Conservation (phyloP, 2,797 vertebrate species). For the Melanotaenia maccullochi region DNA sequence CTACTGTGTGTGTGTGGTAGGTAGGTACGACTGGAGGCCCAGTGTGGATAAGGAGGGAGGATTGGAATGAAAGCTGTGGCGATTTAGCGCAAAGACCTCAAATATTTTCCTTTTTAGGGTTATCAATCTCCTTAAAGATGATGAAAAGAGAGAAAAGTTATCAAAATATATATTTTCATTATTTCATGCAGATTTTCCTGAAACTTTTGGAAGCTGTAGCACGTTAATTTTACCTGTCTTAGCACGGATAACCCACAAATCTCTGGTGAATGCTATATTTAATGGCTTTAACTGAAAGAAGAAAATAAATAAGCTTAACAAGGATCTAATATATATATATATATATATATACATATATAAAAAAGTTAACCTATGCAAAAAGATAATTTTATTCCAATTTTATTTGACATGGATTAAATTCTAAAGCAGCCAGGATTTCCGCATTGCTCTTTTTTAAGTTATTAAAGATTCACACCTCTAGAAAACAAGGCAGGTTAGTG, state of each 20-base stretch:
- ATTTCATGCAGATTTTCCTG: not conserved
- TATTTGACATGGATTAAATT: not conserved
- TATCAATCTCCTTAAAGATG: not conserved
- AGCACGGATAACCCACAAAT: not conserved
- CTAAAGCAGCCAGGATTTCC: not conserved
- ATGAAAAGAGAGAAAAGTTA: not conserved
- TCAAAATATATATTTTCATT: not conserved
- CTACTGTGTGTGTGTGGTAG: conserved; percentile 64
- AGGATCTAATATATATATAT: not conserved
- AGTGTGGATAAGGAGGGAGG: conserved; percentile 15
- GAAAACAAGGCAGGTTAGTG: conserved; percentile 2
- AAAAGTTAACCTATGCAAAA: too few relatives aligned
- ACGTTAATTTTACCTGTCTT: not conserved
- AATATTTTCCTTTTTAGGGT: conserved; percentile 19
- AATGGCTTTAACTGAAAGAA: not conserved
- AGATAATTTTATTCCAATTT: not conserved
- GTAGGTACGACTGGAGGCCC: conserved; percentile 60
- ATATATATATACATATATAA: too few relatives aligned
- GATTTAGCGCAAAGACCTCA: conserved; percentile 17
- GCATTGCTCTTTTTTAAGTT: not conserved
- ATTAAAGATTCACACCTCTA: conserved; percentile 18
- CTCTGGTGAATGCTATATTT: not conserved
- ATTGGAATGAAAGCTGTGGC: conserved; percentile 41
- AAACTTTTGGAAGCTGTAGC: not conserved
- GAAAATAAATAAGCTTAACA: not conserved